Conservation (phyloP, 1,140 invertebrate genomes). For the Brachionus plicatilis region DNA sequence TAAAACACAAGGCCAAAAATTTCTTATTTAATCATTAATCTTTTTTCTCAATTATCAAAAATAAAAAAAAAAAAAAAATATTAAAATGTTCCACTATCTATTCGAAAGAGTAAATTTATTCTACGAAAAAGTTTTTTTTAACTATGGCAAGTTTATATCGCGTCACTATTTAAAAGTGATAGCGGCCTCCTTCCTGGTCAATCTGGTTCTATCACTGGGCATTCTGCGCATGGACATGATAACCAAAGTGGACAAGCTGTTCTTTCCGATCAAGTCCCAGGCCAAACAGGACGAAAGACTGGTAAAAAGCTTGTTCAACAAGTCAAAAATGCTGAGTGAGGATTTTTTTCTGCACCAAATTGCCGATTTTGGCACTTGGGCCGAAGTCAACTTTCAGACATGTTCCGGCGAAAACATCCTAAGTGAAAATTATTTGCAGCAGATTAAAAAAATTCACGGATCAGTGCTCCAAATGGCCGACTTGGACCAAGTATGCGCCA, state of each 20-base stretch:
- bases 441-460: neutral
- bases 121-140: neutral
- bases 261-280: neutral
- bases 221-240: neutral
- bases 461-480: neutral
- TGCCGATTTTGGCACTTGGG: slow-evolving; percentile 23
- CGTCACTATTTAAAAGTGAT: neutral
- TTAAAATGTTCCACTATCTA: slow-evolving; percentile 1
- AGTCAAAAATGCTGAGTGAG: neutral
- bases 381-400: slow-evolving; percentile 33
- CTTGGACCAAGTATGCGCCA: slow-evolving; percentile 8
- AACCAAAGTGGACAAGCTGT: neutral
- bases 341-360: slow-evolving; percentile 36
- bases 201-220: neutral
- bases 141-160: neutral
- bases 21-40: too few relatives aligned
- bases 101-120: slow-evolving; percentile 20
- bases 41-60: too few relatives aligned
- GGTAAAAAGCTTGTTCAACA: neutral
- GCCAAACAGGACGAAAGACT: neutral
- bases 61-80: neutral
- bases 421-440: neutral
- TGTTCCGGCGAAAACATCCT: neutral
- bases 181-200: neutral
- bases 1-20: neutral